Base-by-base conservation (phyloP, 2,888 invertebrate genomes). In the Zeuzera pyrina region DNA sequence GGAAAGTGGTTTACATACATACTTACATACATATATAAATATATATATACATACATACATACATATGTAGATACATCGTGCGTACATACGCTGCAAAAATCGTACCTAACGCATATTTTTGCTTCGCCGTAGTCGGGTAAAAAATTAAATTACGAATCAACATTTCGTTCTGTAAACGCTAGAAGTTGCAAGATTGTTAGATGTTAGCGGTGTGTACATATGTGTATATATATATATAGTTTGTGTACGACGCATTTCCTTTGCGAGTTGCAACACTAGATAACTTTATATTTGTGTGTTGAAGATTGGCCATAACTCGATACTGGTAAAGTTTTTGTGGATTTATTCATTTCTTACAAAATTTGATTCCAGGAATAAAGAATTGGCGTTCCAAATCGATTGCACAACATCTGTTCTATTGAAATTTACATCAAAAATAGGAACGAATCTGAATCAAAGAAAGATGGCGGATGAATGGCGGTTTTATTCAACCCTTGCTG, bases 401-500 rank as follows among this genome's bases (percentile, higher is more conserved):
- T 47, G 44, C 36, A 49, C 56, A 28, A 8, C 61, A 64, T 61
- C 57, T 65, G 63, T 57, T 65, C 62, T 63, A 68, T 74, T 71
- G 59, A 66, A 65, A 68, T 62, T 55, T 60, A 49, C 47, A 60
- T 58, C 55, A 62, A 29, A 19, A 15, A 13, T 27, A 15, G 58
- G 52, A 45, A 56, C 57, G 61, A 62, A 62, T 53, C 52, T 55
- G 51, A 67, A 66, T 66, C 57, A 68, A 66, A 67, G 64, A 64
- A 65, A 66, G 59, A 62, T 65, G 57, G 61, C 56, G 58, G 52
- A 58, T 69, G 66, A 70, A 68, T 65, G 61, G 53, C 57, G 61
- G 61, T 57, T 65, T 65, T 64, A 62, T 63, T 56, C 60, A 63
- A 72, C 76, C 60, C 74, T 67, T 68, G 65, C 66, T 67, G 73